These are phyloP conservation scores for Ectemnius continuus DNA, from an alignment of 2,888 invertebrate genomes.

Conservation along the genomic window DNA sequence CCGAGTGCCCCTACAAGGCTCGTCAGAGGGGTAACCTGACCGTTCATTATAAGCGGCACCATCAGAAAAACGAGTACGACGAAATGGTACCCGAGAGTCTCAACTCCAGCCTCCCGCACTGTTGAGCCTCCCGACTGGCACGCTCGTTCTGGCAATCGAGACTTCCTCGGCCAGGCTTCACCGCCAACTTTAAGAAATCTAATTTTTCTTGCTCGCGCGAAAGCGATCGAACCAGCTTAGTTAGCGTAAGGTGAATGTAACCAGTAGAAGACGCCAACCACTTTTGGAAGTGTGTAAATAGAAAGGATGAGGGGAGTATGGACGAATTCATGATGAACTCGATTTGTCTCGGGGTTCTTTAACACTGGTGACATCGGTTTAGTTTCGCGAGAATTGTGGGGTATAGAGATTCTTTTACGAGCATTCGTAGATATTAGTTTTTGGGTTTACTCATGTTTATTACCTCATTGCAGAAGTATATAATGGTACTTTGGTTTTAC, in stretches of 20 bases:
- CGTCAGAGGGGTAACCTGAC: slow-evolving; percentile 90
- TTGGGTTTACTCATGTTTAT: slow-evolving; percentile 11
- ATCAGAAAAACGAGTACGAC: slow-evolving; percentile 77
- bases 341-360: too few species aligned
- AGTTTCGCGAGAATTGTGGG: too few species aligned
- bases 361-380: too few species aligned
- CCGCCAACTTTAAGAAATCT: too few species aligned
- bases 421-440: slow-evolving; percentile 14
- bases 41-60: slow-evolving; percentile 90
- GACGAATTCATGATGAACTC: neutral
- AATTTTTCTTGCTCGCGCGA: too few species aligned
- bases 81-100: slow-evolving; percentile 53
- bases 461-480: slow-evolving; percentile 24
- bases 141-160: slow-evolving; percentile 36
- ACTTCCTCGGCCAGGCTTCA: neutral
- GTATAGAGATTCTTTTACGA: neutral
- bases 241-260: too few species aligned
- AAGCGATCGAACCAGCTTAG: too few species aligned
- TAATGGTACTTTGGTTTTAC: slow-evolving; percentile 21
- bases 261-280: too few species aligned
- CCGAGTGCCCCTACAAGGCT: slow-evolving; percentile 87
- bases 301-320: neutral
- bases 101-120: neutral
- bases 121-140: slow-evolving; percentile 1
- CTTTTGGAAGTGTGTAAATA: neutral